Conservation (phyloP, 2,888 invertebrate genomes). For the Eucera pruinosa region DNA sequence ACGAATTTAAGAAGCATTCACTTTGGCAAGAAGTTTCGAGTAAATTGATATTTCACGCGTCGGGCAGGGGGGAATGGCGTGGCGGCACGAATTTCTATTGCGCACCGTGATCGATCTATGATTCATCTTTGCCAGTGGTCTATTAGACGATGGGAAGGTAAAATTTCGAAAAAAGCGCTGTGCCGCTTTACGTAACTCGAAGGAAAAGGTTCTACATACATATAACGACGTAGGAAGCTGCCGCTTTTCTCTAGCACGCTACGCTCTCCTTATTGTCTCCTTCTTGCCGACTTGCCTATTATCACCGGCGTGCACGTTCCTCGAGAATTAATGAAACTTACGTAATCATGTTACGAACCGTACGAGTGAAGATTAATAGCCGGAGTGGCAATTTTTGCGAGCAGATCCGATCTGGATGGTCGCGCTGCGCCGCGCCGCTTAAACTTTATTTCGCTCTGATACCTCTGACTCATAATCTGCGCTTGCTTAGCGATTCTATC, state of each 20-base stretch:
- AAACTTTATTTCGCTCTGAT: not conserved
- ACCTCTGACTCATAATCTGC: conserved; percentile 21
- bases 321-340: not conserved
- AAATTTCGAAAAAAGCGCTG: conserved; percentile 11
- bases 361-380: conserved; percentile 11
- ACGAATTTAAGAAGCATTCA: conserved; percentile 31
- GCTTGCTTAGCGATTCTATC: conserved; percentile 38
- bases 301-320: no score
- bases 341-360: not conserved
- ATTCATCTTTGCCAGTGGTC: conserved; percentile 20
- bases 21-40: conserved; percentile 29
- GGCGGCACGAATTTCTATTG: conserved; percentile 13
- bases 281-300: no score
- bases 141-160: not conserved
- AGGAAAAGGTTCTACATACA: not conserved
- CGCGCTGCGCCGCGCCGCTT: no score
- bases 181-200: not conserved
- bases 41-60: conserved; percentile 41
- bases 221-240: not conserved
- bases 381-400: not conserved
- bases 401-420: conserved; percentile 27
- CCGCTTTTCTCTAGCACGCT: not conserved
- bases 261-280: no score
- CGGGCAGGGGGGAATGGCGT: not conserved
- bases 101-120: conserved; percentile 13